phyloP scores from a whole-genome alignment of 2,113 vertebrate species.

The Hypanus sabinus region DNA sequence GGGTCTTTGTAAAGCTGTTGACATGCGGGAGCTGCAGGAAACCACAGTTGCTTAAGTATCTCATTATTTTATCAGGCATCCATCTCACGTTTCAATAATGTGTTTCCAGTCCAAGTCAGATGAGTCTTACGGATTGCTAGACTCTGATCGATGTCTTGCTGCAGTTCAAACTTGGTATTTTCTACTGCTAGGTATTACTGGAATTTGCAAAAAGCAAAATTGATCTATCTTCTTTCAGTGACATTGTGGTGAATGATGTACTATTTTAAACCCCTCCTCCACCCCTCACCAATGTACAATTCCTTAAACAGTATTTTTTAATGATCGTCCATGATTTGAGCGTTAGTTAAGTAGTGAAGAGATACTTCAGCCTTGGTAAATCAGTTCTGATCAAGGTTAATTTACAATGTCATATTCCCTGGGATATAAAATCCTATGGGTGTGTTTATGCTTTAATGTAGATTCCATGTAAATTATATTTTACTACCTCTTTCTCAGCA shows the following conservation, averaged over 20 bases:
- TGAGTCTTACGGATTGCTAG: not conserved
- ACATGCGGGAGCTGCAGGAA: not conserved
- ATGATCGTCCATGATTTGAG: not conserved
- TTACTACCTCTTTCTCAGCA: no score
- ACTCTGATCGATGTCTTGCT: not conserved
- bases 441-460: not conserved
- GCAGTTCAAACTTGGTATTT: not conserved
- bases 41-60: slow-evolving; percentile 13
- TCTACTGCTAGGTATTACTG: not conserved
- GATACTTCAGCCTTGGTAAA: not conserved
- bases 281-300: not conserved
- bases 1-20: slow-evolving; percentile 17
- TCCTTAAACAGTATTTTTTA: not conserved
- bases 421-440: not conserved
- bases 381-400: not conserved
- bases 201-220: slow-evolving; percentile 1
- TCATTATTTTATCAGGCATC: slow-evolving; percentile 23
- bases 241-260: not conserved
- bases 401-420: not conserved
- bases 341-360: not conserved
- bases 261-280: not conserved
- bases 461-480: not conserved
- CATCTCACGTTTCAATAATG: not conserved
- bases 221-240: not conserved
- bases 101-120: not conserved